A percentile compares a stretch with the other conserved stretches of the same genome.
phyloP scores from a whole-genome alignment of 2,888 invertebrate genomes.

The Endomychus coccineus region DNA sequence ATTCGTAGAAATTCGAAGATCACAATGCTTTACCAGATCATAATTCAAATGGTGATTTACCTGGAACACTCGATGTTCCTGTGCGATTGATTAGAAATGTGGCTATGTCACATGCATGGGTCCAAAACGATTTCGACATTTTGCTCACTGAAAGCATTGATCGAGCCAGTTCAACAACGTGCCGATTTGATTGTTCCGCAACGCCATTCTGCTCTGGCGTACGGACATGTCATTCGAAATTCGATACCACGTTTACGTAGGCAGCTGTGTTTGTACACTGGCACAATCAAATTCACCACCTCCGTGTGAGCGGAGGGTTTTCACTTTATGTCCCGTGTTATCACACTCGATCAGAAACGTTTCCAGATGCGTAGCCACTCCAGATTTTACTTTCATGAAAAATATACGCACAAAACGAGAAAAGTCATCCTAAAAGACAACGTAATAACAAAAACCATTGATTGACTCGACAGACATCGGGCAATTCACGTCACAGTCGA shows the following conservation, averaged over 20 bases:
- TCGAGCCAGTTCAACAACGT: conserved; percentile 11
- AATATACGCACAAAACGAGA: conserved; percentile 21
- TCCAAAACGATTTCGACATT: conserved; percentile 13
- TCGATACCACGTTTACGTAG: conserved; percentile 7
- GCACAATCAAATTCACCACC: conserved; percentile 20
- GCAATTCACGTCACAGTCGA: conserved; percentile 24
- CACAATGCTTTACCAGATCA: conserved; percentile 28
- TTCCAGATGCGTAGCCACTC: conserved; percentile 16
- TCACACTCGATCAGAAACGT: conserved; percentile 22
- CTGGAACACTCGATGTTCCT: conserved; percentile 7
- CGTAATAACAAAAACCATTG: conserved; percentile 22
- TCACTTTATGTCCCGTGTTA: conserved; percentile 20
- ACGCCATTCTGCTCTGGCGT: conserved; percentile 15
- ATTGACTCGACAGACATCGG: conserved; percentile 23
- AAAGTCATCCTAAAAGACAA: conserved; percentile 22
- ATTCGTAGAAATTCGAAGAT: conserved; percentile 27
- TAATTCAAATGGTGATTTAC: conserved; percentile 31
- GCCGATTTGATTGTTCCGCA: conserved; percentile 11
- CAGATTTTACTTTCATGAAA: conserved; percentile 22
- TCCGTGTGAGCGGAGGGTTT: conserved; percentile 20
- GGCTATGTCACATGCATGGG: conserved; percentile 9
- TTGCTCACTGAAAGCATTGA: conserved; percentile 13
- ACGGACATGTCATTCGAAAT: conserved; percentile 4
- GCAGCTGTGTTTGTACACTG: too few species aligned
- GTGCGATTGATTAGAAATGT: conserved; percentile 8